Evolutionary conservation across 2,888 invertebrate genomes (phyloP).

Genomic region (Molanna angustata): DNA sequence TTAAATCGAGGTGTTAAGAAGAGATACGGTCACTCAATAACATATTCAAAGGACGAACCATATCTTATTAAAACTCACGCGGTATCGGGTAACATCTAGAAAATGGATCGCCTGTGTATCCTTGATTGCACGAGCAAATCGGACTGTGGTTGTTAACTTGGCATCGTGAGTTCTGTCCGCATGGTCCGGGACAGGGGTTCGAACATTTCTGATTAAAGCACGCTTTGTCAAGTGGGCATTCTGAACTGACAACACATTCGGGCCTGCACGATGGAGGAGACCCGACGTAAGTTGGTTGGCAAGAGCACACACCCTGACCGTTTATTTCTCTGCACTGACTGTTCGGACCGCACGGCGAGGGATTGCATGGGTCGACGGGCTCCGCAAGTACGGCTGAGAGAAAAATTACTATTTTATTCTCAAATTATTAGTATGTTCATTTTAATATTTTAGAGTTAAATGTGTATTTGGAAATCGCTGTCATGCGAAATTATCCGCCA

Average conservation of each 20-base stretch:
- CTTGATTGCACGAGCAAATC: conserved; percentile 63
- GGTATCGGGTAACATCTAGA: conserved; percentile 56
- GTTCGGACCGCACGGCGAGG: conserved; percentile 78
- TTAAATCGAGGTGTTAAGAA: background rate
- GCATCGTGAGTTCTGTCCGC: conserved; percentile 71
- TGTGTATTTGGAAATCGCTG: no score
- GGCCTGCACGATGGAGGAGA: conserved; percentile 72
- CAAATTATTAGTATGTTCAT: no score
- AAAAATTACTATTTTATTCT: no score
- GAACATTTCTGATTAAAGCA: conserved; percentile 69
- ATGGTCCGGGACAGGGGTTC: conserved; percentile 67
- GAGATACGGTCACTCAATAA: background rate
- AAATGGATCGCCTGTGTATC: conserved; percentile 65
- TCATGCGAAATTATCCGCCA: no score
- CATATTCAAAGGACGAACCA: background rate
- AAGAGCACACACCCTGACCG: conserved; percentile 69
- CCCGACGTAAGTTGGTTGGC: conserved; percentile 62
- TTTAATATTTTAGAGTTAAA: no score
- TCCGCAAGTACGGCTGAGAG: conserved; percentile 38
- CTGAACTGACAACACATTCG: conserved; percentile 71
- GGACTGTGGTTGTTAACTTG: conserved; percentile 70
- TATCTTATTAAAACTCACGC: conserved; percentile 51
- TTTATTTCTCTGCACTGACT: conserved; percentile 72
- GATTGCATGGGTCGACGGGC: conserved; percentile 62
- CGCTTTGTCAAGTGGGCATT: conserved; percentile 65